phyloP scores from a whole-genome alignment of 2,113 vertebrate species.

The Aspidoscelis tigris region DNA sequence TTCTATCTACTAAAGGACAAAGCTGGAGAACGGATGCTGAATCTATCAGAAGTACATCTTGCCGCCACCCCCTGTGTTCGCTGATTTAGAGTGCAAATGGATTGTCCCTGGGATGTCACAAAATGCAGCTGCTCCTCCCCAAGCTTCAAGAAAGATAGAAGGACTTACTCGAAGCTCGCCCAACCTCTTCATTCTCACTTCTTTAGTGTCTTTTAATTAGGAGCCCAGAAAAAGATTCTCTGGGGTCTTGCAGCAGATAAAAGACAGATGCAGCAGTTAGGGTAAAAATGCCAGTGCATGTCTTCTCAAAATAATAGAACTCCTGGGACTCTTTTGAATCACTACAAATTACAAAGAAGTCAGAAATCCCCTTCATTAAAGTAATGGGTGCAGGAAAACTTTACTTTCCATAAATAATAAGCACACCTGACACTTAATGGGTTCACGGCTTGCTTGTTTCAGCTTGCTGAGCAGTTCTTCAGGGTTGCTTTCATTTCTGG shows the following conservation, averaged over 20 bases:
- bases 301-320: constrained; percentile 20
- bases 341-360: constrained; percentile 23
- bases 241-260: constrained; percentile 17
- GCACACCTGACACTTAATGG: background rate
- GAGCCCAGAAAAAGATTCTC: background rate
- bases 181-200: background rate
- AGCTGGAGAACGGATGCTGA: background rate
- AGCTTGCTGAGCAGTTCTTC: too few relatives aligned
- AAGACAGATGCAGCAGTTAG: constrained; percentile 48
- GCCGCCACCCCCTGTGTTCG: too few relatives aligned
- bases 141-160: background rate
- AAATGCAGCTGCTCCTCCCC: accelerated
- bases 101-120: background rate
- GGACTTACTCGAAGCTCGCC: background rate
- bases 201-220: constrained; percentile 53
- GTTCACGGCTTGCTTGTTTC: background rate
- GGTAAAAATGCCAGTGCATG: constrained; percentile 37
- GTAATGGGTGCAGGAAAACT: background rate
- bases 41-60: background rate
- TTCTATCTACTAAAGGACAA: background rate
- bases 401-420: accelerated
- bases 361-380: constrained; percentile 32
- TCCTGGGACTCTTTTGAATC: constrained; percentile 12
- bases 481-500: too few relatives aligned
- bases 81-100: background rate